Percentiles rank a stretch among this genome's conserved stretches.
Evolutionary conservation across 2,113 vertebrate species (phyloP).

Genomic region (Pollimyrus isidori): DNA sequence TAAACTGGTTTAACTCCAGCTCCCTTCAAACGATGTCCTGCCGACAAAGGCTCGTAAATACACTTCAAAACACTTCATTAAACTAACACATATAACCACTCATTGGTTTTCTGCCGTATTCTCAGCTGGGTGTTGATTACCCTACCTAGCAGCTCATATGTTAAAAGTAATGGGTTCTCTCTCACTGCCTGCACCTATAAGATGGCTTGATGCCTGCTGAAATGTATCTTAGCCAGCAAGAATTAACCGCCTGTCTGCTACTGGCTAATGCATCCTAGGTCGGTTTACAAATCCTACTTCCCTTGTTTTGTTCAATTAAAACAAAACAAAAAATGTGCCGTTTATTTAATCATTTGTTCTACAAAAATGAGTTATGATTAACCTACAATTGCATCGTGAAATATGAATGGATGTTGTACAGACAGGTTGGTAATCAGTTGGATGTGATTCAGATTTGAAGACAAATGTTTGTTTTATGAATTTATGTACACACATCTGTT

Average conservation of each 20-base stretch:
- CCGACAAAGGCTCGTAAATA: not conserved
- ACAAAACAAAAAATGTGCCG: not conserved
- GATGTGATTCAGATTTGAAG: not conserved
- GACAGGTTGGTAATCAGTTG: not conserved
- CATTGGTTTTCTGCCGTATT: not conserved
- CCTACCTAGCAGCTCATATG: not conserved
- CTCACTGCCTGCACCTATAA: not conserved
- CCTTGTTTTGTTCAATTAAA: not conserved
- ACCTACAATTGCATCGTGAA: not conserved
- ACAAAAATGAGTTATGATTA: not conserved
- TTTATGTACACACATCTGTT: not conserved
- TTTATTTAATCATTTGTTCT: not conserved
- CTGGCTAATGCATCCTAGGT: not conserved
- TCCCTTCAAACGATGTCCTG: not conserved
- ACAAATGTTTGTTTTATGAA: not conserved
- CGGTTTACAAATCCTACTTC: not conserved
- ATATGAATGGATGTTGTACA: not conserved
- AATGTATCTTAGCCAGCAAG: not conserved
- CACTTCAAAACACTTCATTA: not conserved
- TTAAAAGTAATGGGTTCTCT: not conserved
- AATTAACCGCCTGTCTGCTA: not conserved
- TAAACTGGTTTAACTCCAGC: not conserved
- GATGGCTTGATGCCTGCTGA: not conserved
- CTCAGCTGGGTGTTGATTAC: not conserved
- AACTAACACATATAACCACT: not conserved